Base-by-base conservation (phyloP, 2,113 vertebrate species). In the Peucedramus taeniatus region DNA sequence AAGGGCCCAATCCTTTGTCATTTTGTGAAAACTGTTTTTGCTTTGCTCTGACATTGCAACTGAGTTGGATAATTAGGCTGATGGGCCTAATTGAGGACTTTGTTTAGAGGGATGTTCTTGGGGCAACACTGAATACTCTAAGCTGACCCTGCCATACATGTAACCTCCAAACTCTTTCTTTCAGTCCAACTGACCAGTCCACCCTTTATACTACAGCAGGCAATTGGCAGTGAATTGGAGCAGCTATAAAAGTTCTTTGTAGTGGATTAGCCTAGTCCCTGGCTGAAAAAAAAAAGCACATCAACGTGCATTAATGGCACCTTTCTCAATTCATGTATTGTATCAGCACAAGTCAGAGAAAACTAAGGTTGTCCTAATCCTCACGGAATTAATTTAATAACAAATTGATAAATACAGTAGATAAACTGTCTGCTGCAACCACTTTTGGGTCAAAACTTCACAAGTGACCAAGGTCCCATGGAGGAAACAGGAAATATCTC, bases 401-500 rank as follows among this genome's bases (percentile, higher is more conserved):
- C 9, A 47, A 79, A 44, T 4, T 33, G 33, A 26, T 45, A 89
- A 68, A 68, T 42, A 40, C 7, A 30, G 22, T 19, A 49, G 53
- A 23, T n/a, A 61, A 79, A 65, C 26, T 57, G 30, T 66, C 44
- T 61, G 42, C 66, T 88, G 54, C 33, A 50, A 10, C 42, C 4
- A 21, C 16, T 57, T 74, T 30, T 7, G 33, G 37, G 33, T 39
- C 51, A 61, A 83, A 94, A 93, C 11, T 19, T 61, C 2, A 13
- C 0, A 0, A 8, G n/a, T 53, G n/a, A 86, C 56, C 22, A 56
- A 53, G 0, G 57, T 53, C 4, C 22, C 15, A 5, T 12, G 42
- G 42, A 54, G 10, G 35, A 69, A 72, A n/a, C 11, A 9, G 12
- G 39, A 56, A 60, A 33, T 7, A 4, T 39, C 15, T 70, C 39